phyloP scores from a whole-genome alignment of 2,113 vertebrate species.

The Hystrix cristata region DNA sequence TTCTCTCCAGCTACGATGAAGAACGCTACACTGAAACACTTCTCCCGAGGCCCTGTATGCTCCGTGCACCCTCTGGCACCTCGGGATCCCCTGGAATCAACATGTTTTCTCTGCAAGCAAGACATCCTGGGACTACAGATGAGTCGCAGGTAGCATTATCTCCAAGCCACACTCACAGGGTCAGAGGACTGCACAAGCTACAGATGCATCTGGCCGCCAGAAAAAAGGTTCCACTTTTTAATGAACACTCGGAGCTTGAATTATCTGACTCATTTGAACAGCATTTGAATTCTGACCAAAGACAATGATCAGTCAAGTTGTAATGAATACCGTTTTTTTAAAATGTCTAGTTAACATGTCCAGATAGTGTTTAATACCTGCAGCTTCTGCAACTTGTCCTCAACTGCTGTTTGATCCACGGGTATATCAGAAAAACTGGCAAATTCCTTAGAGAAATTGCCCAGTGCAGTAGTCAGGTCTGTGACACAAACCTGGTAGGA shows the following conservation, averaged over 20 bases:
- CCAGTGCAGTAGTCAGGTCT: slow-evolving; percentile 79
- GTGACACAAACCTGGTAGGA: slow-evolving; percentile 79
- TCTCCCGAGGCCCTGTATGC: not conserved
- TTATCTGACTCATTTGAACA: not conserved
- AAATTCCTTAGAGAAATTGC: slow-evolving; percentile 80
- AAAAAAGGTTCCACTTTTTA: not conserved
- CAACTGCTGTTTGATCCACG: slow-evolving; percentile 64
- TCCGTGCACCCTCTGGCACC: not conserved
- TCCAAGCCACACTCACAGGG: not conserved
- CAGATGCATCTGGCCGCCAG: not conserved
- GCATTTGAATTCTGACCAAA: slow-evolving; percentile 34
- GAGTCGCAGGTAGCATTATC: not conserved
- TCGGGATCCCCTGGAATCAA: not conserved
- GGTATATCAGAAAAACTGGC: slow-evolving; percentile 65
- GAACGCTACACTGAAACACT: not conserved
- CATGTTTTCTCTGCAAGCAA: not conserved
- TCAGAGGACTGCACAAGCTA: not conserved
- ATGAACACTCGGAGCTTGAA: not conserved
- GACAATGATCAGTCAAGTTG: not conserved
- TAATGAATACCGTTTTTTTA: not conserved
- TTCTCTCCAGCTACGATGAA: not conserved
- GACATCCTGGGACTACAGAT: not conserved
- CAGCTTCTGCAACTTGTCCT: slow-evolving; percentile 82
- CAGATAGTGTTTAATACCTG: slow-evolving; percentile 83
- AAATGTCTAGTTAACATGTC: not conserved